These are phyloP conservation scores for Psilanteris sp. DNA, from an alignment of 1,140 invertebrate species.

Conservation along the genomic window DNA sequence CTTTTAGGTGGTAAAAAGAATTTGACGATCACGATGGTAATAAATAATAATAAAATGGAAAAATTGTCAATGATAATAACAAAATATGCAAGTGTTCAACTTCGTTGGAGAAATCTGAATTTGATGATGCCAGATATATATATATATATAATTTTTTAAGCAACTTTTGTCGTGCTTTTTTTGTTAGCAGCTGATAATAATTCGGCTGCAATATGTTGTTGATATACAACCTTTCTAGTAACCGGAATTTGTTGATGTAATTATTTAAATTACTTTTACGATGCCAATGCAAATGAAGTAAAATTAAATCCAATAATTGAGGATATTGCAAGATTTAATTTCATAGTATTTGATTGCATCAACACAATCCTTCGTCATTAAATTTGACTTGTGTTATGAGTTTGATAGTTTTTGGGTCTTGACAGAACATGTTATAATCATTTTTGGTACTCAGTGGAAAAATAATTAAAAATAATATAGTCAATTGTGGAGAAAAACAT, in stretches of 20 bases:
- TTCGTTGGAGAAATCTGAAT: slow-evolving; percentile 55
- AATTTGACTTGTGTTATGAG: too few species aligned
- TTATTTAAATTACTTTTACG: too few species aligned
- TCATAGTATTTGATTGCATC: slow-evolving; percentile 19
- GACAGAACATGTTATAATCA: slow-evolving; percentile 40
- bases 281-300: too few species aligned
- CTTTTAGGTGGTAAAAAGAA: slow-evolving; percentile 16
- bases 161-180: slow-evolving; percentile 33
- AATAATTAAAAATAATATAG: slow-evolving; percentile 25
- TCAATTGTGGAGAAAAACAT: slow-evolving; percentile 38
- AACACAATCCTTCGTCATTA: slow-evolving; percentile 16
- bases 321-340: not conserved
- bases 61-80: slow-evolving; percentile 51
- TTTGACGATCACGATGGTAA: slow-evolving; percentile 13
- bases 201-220: slow-evolving; percentile 19
- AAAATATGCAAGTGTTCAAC: slow-evolving; percentile 59
- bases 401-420: slow-evolving; percentile 38
- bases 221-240: slow-evolving; percentile 3
- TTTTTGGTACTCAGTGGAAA: slow-evolving; percentile 35
- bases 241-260: slow-evolving; percentile 18
- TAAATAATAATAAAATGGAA: slow-evolving; percentile 8
- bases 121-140: slow-evolving; percentile 22
- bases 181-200: not conserved
- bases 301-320: not conserved
- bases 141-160: slow-evolving; percentile 44